Evolutionary conservation across 1,140 invertebrate species (phyloP), one percentile per base, ranked within the genome.

Genomic region (Zaprionus kolodkinae): DNA sequence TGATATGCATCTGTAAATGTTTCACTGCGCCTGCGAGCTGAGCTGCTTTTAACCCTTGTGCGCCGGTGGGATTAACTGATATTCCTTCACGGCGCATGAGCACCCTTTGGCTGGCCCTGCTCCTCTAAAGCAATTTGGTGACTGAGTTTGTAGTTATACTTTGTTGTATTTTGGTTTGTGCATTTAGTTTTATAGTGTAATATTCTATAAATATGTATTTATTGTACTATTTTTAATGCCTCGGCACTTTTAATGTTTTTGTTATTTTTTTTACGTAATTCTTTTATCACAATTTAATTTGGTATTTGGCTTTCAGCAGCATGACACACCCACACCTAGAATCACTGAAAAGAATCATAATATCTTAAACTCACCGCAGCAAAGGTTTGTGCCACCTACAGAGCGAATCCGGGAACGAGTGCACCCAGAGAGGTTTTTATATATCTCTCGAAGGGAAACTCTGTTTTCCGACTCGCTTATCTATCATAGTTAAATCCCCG

Each of bases 231-330:
- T 78, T 64, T 25, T 60, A 36, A 36, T 56, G 56, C 60, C 55
- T 55, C 30, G 65, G 55, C 64, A 63, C 30, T 66, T 25, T 69
- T 76, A 69, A 62, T 12, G 60, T 88, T 72, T 64, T 70, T 67
- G 59, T 64, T 64, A n/a, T n/a, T 76, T 45, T 65, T 60, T 66
- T 63, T 61, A 72, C 17, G 45, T 50, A 50, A 50, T 50, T 48
- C 17, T 48, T 77, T 80, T 76, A 72, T 75, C 35, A 78, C 79
- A 62, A 79, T 77, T 78, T 91, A 72, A 88, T 91, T 91, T 92
- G 91, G 91, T 92, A 86, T 91, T 89, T 91, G 91, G 91, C 87
- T 91, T 91, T 89, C 89, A 89, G 83, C 91, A 92, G 91, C 91
- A 92, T 92, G 91, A 91, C 71, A 91, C 91, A 80, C 69, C 77